Base-by-base conservation (phyloP, 35 echinoderm and acorn worm species). In the Lytechinus variegatus region DNA sequence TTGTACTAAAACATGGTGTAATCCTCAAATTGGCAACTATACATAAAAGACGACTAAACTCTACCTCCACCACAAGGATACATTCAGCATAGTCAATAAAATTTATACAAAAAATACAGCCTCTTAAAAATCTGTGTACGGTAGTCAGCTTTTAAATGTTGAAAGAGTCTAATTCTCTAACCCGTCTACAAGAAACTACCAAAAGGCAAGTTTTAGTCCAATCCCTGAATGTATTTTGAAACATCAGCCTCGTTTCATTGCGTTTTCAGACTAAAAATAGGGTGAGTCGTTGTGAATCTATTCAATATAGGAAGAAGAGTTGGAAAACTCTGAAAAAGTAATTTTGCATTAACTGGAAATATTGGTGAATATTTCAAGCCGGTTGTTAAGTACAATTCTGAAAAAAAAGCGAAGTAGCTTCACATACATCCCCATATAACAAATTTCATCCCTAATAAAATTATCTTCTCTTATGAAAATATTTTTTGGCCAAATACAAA, bases 41-140 rank as follows among this genome's bases (percentile, higher is more conserved):
- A 90, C 88, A 90, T 52, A 90, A 8, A 52, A 90, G 52, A 90
- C 16, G 16, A 33, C 88, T 90, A 90, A 6, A 90, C 12, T 90
- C 52, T 52, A 90, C n/a, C 27, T 52, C 2, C 6, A 90, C 88
- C 4, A 52, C 28, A 90, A 14, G 14, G 52, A 90, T 52, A 90
- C 5, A 90, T 33, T 52, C 88, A 44, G 2, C 88, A 44, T 13
- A 90, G 52, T 52, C 12, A 79, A 79, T 24, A 79, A 16, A 44
- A 79, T 79, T 79, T 79, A 79, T 79, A 79, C 66, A 79, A 79
- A 79, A 79, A 24, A 79, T 79, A 79, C 66, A 79, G 66, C 66
- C 66, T 79, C 66, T 79, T n/a, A 24, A 24, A 79, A 79, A 79
- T 79, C 21, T 24, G 19, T 79, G 33, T 44, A 44, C 66, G 6